Evolutionary conservation across 2,797 vertebrate genomes (phyloP).

Genomic region (Mus caroli): DNA sequence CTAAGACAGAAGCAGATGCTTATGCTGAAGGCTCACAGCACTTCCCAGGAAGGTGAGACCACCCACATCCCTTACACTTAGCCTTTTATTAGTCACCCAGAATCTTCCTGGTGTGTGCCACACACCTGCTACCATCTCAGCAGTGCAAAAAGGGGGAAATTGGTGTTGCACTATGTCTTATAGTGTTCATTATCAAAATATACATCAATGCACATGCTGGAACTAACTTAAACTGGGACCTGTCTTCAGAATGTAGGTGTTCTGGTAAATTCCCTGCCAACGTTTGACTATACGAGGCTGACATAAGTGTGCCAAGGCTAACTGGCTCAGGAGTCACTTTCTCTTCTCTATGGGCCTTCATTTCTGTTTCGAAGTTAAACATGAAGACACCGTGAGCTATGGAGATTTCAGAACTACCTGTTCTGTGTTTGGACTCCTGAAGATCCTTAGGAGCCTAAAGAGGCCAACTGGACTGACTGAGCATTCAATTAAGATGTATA

Average conservation of each 20-base stretch:
- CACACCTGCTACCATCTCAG: not conserved
- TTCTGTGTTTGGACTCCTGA: not conserved
- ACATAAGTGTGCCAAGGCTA: fast-evolving
- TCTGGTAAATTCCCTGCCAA: too few relatives aligned
- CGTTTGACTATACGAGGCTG: fast-evolving
- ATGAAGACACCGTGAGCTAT: too few relatives aligned
- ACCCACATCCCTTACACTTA: too few relatives aligned
- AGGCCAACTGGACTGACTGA: not conserved
- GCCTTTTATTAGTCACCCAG: not conserved
- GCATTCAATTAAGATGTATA: not conserved
- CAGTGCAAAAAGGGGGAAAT: too few relatives aligned
- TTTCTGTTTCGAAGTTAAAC: not conserved
- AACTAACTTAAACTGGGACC: not conserved
- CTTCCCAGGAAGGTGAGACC: not conserved
- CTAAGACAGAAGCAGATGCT: not conserved
- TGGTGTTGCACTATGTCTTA: not conserved
- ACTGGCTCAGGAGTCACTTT: fast-evolving
- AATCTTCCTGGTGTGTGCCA: not conserved
- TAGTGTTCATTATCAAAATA: not conserved
- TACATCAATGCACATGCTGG: not conserved
- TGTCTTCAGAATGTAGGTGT: not conserved
- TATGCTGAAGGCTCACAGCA: not conserved
- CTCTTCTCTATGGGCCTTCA: not conserved
- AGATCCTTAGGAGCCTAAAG: not conserved
- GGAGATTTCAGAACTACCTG: not conserved